Evolutionary conservation across 2,888 invertebrate species (phyloP).

Genomic region (Blastobasis lacticolella): DNA sequence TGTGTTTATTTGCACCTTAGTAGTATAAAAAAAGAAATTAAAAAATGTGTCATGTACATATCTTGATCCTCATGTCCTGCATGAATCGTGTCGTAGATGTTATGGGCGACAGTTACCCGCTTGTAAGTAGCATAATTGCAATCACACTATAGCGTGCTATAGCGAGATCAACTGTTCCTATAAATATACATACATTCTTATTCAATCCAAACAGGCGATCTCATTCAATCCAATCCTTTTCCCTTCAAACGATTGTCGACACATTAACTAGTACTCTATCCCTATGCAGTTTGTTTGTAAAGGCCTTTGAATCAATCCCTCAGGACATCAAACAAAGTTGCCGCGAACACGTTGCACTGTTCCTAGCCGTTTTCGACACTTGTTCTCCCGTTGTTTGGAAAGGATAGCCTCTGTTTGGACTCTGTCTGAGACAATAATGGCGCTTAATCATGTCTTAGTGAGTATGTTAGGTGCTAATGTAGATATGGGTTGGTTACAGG

Average conservation of each 20-base stretch:
- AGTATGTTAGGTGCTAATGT: too few species aligned
- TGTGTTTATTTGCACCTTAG: too few species aligned
- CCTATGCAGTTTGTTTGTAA: neutral
- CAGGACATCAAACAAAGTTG: conserved; percentile 10
- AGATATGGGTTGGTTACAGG: too few species aligned
- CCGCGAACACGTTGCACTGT: conserved; percentile 19
- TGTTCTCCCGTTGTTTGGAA: conserved; percentile 35
- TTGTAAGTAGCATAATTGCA: too few species aligned
- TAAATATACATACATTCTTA: too few species aligned
- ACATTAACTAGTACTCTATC: neutral
- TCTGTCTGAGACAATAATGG: conserved; percentile 57
- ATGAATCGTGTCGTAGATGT: too few species aligned
- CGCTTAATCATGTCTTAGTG: conserved; percentile 21
- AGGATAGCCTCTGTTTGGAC: conserved; percentile 53
- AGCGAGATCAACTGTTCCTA: too few species aligned
- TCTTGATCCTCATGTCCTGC: too few species aligned
- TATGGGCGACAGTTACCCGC: too few species aligned
- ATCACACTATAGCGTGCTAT: too few species aligned
- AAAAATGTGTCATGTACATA: too few species aligned
- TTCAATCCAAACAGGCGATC: neutral
- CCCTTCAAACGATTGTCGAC: neutral
- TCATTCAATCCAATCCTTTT: neutral
- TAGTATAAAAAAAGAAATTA: too few species aligned
- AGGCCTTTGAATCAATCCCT: neutral
- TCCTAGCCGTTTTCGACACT: conserved; percentile 30